Evolutionary conservation across 2,888 invertebrate species (phyloP), one percentile per base, ranked within the genome.

Genomic region (Drosophila anomalata): DNA sequence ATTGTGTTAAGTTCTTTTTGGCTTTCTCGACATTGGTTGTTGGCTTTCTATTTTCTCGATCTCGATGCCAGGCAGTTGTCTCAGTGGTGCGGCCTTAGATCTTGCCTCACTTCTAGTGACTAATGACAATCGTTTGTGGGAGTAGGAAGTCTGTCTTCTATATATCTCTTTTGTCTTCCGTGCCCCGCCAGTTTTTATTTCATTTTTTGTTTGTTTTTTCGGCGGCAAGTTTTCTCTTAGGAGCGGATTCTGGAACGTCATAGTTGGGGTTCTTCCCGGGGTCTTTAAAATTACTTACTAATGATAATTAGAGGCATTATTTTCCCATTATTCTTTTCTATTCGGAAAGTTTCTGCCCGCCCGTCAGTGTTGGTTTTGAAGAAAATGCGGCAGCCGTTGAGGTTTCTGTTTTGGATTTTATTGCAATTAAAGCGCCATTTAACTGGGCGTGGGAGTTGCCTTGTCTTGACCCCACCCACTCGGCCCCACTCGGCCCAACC

Each of bases 1-100:
- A 85, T 85, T 82, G 81, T 82, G 86, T 87, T 87, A 85, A 82
- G 81, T 87, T 87, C 88, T 82, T 85, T 63, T 76, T 73, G 79
- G 86, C 86, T 87, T 87, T 87, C 88, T 85, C 85, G 53, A 44
- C 51, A 53, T 46, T 48, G 17, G 17, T 17, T 17, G 66, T 47
- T 77, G 76, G 81, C 81, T 87, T 85, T 87, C 80, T 80, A 76
- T 76, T 81, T 79, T 61, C 42, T 33, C 61, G 57, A 48, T 42
- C 17, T 36, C 50, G 65, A 14, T 50, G 65, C 8, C 29, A 8
- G 29, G 9, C 29, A 29, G 29, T 47, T 24, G 22, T 4, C 22
- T 24, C 51, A 39, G 20, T 31, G 50, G 20, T 31, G 50, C 8
- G n/a, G 51, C 55, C 29, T 36, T 4, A 4, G 58, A 52, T 50